Evolutionary conservation across 2,888 invertebrate genomes (phyloP).

Genomic region (Drosophila neotestacea): DNA sequence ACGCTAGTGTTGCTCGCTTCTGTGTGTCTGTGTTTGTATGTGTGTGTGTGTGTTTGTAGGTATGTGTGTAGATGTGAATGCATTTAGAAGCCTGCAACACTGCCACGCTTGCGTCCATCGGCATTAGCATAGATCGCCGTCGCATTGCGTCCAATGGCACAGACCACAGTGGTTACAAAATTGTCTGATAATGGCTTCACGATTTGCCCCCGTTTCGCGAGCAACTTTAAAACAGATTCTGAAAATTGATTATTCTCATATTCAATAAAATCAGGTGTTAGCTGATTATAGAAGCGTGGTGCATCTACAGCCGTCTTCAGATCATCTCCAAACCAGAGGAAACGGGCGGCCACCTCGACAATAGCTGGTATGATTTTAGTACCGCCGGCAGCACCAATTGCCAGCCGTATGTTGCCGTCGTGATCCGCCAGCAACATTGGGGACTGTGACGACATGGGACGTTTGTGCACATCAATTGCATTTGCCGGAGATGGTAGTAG

Average conservation of each 20-base stretch:
- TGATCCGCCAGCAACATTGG: slow-evolving; percentile 91
- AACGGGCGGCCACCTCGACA: slow-evolving; percentile 88
- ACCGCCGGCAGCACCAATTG: slow-evolving; percentile 95
- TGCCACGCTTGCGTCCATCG: slow-evolving; percentile 93
- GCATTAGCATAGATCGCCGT: slow-evolving; percentile 91
- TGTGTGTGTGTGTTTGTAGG: slow-evolving; percentile 5
- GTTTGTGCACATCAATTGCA: slow-evolving; percentile 91
- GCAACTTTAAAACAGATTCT: slow-evolving; percentile 88
- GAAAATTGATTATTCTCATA: slow-evolving; percentile 87
- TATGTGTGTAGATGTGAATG: slow-evolving; percentile 2
- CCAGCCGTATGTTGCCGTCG: slow-evolving; percentile 88
- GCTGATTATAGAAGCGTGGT: slow-evolving; percentile 94
- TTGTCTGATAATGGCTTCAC: slow-evolving; percentile 86
- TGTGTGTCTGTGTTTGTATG: slow-evolving; percentile 8
- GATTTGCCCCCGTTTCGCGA: slow-evolving; percentile 89
- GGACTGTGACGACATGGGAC: slow-evolving; percentile 96
- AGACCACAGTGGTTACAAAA: slow-evolving; percentile 88
- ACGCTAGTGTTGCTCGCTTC: slow-evolving; percentile 31
- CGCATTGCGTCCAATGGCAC: slow-evolving; percentile 89
- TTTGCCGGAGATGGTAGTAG: slow-evolving; percentile 93
- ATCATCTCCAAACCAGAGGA: slow-evolving; percentile 88
- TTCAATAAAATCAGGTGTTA: slow-evolving; percentile 90
- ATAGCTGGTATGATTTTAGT: slow-evolving; percentile 94
- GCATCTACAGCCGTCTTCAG: slow-evolving; percentile 90
- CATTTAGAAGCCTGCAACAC: slow-evolving; percentile 89